These are phyloP conservation scores for Achroia grisella DNA, from an alignment of 1,140 invertebrate species.

Conservation along the genomic window DNA sequence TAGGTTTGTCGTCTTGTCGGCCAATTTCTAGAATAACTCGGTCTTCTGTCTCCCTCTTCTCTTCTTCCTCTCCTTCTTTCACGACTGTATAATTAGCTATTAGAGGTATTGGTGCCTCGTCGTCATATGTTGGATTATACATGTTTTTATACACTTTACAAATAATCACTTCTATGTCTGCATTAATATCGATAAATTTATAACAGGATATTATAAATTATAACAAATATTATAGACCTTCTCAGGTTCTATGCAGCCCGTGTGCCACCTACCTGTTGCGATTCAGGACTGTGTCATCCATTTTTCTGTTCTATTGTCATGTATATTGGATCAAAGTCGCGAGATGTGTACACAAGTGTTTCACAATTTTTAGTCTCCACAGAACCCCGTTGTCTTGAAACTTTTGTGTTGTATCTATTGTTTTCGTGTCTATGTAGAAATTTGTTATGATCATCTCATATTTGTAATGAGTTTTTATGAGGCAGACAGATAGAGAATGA, in stretches of 20 bases:
- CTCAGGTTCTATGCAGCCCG: constrained; percentile 10
- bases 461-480: neutral
- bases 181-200: neutral
- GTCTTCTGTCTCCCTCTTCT: constrained; percentile 46
- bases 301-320: constrained; percentile 58
- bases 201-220: neutral
- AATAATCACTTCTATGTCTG: neutral
- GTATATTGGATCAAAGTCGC: constrained; percentile 65
- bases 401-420: constrained; percentile 30
- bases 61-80: constrained; percentile 43
- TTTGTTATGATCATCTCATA: neutral
- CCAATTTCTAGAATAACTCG: constrained; percentile 68
- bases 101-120: constrained; percentile 50
- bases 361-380: constrained; percentile 38
- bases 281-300: constrained; percentile 56
- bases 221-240: neutral
- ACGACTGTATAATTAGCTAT: constrained; percentile 51
- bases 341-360: constrained; percentile 62
- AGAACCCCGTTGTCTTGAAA: constrained; percentile 16
- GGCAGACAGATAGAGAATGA: neutral
- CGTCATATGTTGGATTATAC: constrained; percentile 50
- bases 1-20: constrained; percentile 52
- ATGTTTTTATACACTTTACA: constrained; percentile 13
- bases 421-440: constrained; percentile 24
- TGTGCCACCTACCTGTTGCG: constrained; percentile 36